phyloP scores from a whole-genome alignment of 2,888 invertebrate species.

The Tiliacea aurago region DNA sequence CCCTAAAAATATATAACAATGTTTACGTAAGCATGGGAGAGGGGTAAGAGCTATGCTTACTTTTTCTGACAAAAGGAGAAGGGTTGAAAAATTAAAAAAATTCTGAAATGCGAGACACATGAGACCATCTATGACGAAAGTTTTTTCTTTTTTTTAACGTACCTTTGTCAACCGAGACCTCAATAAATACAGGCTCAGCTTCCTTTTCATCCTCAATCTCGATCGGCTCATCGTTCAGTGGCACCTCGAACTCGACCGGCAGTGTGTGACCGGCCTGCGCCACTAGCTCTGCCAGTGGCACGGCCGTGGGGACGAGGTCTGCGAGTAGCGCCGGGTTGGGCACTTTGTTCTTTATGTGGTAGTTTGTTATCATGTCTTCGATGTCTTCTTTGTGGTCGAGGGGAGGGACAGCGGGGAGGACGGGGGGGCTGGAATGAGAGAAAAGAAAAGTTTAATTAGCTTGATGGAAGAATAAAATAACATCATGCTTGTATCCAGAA shows the following conservation, averaged over 20 bases:
- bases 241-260: conserved; percentile 13
- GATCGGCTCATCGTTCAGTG: neutral
- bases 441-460: neutral
- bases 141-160: no score
- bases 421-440: conserved; percentile 7
- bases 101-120: no score
- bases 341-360: conserved; percentile 80
- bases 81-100: no score
- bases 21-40: no score
- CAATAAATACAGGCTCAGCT: conserved; percentile 76
- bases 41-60: no score
- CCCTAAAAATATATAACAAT: no score
- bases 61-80: no score
- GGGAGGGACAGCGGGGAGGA: neutral
- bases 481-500: no score
- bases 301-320: conserved; percentile 24
- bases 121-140: no score
- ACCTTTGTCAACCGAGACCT: conserved; percentile 78
- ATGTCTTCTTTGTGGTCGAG: conserved; percentile 75
- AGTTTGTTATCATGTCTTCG: conserved; percentile 83
- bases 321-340: conserved; percentile 59
- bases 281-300: neutral
- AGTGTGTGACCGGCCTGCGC: neutral
- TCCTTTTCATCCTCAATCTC: conserved; percentile 37
- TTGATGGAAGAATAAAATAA: no score